These are phyloP conservation scores for Bombycilla garrulus DNA, from an alignment of 2,113 vertebrate genomes.

Conservation along the genomic window DNA sequence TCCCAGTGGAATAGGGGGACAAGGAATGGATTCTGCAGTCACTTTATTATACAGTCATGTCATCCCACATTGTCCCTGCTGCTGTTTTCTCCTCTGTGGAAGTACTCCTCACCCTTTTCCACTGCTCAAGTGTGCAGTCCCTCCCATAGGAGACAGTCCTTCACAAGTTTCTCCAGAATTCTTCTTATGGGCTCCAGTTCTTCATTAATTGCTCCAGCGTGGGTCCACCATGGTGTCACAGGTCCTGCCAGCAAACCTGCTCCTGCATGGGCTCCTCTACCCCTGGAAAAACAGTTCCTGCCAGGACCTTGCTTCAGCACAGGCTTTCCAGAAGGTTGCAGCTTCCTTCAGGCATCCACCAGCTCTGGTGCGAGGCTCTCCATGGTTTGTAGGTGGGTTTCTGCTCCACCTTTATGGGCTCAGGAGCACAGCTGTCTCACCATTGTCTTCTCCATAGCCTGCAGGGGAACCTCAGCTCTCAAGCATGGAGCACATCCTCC, in stretches of 20 bases:
- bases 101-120: background rate
- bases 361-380: background rate
- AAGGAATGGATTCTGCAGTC: fast-evolving
- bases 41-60: background rate
- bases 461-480: background rate
- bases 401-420: background rate
- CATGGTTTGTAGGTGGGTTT: background rate
- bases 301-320: background rate
- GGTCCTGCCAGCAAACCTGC: background rate
- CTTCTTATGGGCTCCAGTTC: background rate
- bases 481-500: fast-evolving
- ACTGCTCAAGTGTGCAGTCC: fast-evolving
- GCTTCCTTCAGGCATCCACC: background rate
- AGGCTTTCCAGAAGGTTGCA: background rate
- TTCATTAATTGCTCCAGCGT: fast-evolving
- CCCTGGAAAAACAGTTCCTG: background rate
- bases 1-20: fast-evolving
- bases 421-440: background rate
- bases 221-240: fast-evolving
- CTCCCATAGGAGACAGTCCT: background rate
- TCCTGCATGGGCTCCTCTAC: background rate
- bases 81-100: fast-evolving
- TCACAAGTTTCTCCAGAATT: background rate
- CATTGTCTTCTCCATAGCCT: fast-evolving
- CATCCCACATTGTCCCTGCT: background rate